These are phyloP conservation scores for Chydorus sphaericus DNA, from an alignment of 2,888 invertebrate species.

Conservation along the genomic window DNA sequence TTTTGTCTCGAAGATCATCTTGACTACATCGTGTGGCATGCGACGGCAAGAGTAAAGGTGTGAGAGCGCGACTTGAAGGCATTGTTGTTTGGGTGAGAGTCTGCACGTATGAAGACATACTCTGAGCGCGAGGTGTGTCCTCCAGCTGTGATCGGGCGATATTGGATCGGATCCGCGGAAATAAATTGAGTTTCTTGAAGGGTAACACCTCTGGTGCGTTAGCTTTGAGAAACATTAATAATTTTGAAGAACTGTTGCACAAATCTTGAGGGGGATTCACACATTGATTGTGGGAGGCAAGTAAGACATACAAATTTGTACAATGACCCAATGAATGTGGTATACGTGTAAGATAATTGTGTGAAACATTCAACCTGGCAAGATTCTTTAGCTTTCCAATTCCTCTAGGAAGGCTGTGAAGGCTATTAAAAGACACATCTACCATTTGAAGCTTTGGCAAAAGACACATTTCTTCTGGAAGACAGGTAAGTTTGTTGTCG, in stretches of 20 bases:
- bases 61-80: neutral
- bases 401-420: slow-evolving; percentile 1
- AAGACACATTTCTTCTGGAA: slow-evolving; percentile 5
- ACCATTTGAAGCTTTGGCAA: slow-evolving; percentile 4
- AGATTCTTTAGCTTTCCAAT: neutral
- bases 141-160: neutral
- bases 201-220: neutral
- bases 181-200: neutral
- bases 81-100: neutral
- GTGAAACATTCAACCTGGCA: slow-evolving; percentile 6
- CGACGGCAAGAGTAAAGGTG: neutral
- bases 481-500: neutral
- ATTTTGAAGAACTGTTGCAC: neutral
- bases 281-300: neutral
- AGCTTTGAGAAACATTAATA: neutral
- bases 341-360: neutral
- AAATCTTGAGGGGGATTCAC: neutral
- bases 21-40: neutral
- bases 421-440: slow-evolving; percentile 1
- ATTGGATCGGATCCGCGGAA: slow-evolving; percentile 1
- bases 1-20: slow-evolving; percentile 3
- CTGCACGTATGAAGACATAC: neutral
- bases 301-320: neutral
- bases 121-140: neutral
- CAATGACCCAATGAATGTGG: neutral